Evolutionary conservation across 2,113 vertebrate genomes (phyloP).

Genomic region (Heterotis niloticus): DNA sequence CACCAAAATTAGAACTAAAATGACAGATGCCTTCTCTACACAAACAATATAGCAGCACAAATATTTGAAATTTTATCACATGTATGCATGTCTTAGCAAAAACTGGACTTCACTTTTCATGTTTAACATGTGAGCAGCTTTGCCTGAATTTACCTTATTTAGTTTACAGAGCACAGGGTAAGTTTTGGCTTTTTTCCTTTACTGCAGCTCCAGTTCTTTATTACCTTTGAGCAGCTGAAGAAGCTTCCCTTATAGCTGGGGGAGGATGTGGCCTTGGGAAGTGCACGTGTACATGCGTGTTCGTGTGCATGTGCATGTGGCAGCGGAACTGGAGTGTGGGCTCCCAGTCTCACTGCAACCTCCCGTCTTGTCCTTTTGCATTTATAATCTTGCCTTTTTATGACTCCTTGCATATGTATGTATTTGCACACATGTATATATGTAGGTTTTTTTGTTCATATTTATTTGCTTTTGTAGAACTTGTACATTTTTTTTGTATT

Average conservation of each 20-base stretch:
- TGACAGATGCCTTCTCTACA: too few relatives aligned
- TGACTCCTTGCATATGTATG: neutral
- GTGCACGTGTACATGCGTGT: neutral
- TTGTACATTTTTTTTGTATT: neutral
- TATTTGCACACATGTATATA: slow-evolving; percentile 6
- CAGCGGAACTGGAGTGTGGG: neutral
- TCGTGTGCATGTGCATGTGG: neutral
- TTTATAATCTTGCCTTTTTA: slow-evolving; percentile 13
- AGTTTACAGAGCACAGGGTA: too few relatives aligned
- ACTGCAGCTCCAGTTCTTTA: slow-evolving; percentile 83
- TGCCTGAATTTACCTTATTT: too few relatives aligned
- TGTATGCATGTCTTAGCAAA: too few relatives aligned
- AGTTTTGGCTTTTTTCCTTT: slow-evolving; percentile 55
- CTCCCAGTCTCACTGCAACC: neutral
- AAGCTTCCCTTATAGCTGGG: slow-evolving; percentile 79
- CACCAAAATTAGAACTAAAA: too few relatives aligned
- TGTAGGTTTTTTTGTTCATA: slow-evolving; percentile 12
- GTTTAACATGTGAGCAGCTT: too few relatives aligned
- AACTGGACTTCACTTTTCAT: too few relatives aligned
- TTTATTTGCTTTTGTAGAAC: slow-evolving; percentile 14
- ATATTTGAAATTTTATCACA: too few relatives aligned
- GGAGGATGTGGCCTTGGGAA: slow-evolving; percentile 2
- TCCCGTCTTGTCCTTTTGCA: neutral
- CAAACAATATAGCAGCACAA: too few relatives aligned
- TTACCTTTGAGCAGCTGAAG: slow-evolving; percentile 93